phyloP scores from a whole-genome alignment of 2,113 vertebrate species.

The Alosa alosa region DNA sequence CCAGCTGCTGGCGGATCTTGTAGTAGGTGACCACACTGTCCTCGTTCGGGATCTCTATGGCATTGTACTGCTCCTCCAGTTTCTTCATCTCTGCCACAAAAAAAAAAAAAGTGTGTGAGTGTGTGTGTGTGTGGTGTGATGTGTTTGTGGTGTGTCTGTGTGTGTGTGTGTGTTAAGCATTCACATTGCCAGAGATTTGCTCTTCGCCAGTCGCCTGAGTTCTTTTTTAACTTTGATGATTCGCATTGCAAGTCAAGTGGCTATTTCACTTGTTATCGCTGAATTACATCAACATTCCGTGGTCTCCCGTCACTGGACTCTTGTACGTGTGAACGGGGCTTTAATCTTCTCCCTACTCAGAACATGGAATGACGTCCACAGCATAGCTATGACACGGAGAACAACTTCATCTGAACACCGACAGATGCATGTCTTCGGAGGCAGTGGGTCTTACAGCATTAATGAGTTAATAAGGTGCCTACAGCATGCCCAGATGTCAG shows the following conservation, averaged over 20 bases:
- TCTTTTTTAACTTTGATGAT: no score
- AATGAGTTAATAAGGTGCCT: background rate
- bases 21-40: slow-evolving; percentile 92
- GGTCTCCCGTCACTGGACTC: no score
- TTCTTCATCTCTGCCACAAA: slow-evolving; percentile 74
- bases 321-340: no score
- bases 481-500: background rate
- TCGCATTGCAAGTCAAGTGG: no score
- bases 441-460: background rate
- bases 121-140: background rate
- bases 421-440: background rate
- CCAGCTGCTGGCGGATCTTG: slow-evolving; percentile 93
- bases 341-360: no score
- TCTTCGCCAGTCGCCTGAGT: no score
- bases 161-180: background rate
- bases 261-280: no score
- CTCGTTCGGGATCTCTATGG: slow-evolving; percentile 91
- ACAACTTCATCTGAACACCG: background rate
- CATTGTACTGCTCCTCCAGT: slow-evolving; percentile 87
- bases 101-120: background rate
- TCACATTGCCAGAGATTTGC: no score
- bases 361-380: background rate
- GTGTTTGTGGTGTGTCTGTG: background rate
- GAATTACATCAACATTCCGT: no score
- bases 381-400: background rate